These are phyloP conservation scores for Drosophila eugracilis DNA, from an alignment of 1,140 invertebrate species.

Conservation along the genomic window DNA sequence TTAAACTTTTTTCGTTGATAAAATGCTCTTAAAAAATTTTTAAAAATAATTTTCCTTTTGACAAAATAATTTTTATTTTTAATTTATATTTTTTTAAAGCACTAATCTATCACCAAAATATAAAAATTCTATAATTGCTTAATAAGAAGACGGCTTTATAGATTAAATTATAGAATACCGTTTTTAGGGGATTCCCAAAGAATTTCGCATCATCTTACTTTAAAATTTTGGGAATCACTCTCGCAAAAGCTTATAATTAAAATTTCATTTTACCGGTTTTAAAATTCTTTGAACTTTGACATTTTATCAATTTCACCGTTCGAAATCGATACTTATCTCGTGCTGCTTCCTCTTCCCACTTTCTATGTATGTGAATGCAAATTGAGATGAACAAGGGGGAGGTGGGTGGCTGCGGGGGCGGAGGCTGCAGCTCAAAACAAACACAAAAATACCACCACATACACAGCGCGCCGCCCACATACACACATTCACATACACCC, in stretches of 20 bases:
- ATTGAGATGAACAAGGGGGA: background rate
- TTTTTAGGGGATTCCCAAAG: too few species aligned
- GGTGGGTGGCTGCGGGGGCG: constrained; percentile 13
- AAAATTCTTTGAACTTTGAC: constrained; percentile 23
- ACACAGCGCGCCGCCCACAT: constrained; percentile 53
- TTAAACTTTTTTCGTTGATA: too few species aligned
- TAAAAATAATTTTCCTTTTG: too few species aligned
- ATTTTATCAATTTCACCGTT: constrained; percentile 38
- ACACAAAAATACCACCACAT: constrained; percentile 73
- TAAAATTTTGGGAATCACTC: too few species aligned
- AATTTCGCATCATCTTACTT: too few species aligned
- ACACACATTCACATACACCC: constrained; percentile 39
- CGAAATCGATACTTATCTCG: constrained; percentile 28
- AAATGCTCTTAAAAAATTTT: background rate
- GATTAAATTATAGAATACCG: too few species aligned
- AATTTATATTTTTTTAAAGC: too few species aligned
- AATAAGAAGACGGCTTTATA: too few species aligned
- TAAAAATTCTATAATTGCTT: too few species aligned
- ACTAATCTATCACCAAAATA: too few species aligned
- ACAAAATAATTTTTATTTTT: too few species aligned
- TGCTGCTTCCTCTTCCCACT: constrained; percentile 10
- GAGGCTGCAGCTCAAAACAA: constrained; percentile 65
- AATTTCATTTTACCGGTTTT: background rate
- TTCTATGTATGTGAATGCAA: constrained; percentile 33
- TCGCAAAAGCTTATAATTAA: background rate